Conservation (phyloP, 64 coral and sea anemone genomes). For the Actinia tenebrosa region DNA sequence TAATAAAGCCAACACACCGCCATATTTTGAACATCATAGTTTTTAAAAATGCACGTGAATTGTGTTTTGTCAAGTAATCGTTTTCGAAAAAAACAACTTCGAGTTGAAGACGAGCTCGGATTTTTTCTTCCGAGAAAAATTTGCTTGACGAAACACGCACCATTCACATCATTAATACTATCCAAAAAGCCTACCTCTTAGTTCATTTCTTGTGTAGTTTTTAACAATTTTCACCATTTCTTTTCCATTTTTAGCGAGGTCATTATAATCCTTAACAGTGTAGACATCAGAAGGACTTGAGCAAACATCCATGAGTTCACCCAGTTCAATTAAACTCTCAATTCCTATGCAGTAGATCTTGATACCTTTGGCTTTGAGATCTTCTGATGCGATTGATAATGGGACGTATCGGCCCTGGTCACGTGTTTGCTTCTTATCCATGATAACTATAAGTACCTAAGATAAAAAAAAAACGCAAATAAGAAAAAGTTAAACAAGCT, state of each 20-base stretch:
- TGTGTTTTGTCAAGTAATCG: too few species aligned
- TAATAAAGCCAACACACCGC: too few species aligned
- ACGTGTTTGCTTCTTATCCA: conserved; percentile 6
- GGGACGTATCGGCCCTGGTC: conserved; percentile 23
- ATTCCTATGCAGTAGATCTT: conserved; percentile 34
- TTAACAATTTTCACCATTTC: conserved; percentile 30
- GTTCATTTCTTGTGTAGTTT: conserved; percentile 31
- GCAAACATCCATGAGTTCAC: conserved; percentile 29
- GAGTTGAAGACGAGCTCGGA: too few species aligned
- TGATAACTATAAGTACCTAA: conserved; percentile 36
- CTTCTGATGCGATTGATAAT: conserved; percentile 22
- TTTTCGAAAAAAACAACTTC: too few species aligned
- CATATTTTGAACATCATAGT: too few species aligned
- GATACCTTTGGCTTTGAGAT: conserved; percentile 17
- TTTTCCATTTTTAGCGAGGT: not conserved
- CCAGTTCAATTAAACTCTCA: not conserved
- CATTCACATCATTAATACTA: too few species aligned
- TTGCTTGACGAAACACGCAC: too few species aligned
- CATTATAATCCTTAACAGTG: conserved; percentile 3
- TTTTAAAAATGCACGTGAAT: too few species aligned
- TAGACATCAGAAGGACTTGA: conserved; percentile 39
- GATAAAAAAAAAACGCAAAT: not conserved
- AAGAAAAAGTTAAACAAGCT: too few species aligned
- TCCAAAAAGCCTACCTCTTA: conserved; percentile 20
- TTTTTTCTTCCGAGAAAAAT: too few species aligned